A percentile compares a stretch with the other conserved stretches of the same genome.
Evolutionary conservation across 2,888 invertebrate genomes (phyloP).

Genomic region (Timema podura): DNA sequence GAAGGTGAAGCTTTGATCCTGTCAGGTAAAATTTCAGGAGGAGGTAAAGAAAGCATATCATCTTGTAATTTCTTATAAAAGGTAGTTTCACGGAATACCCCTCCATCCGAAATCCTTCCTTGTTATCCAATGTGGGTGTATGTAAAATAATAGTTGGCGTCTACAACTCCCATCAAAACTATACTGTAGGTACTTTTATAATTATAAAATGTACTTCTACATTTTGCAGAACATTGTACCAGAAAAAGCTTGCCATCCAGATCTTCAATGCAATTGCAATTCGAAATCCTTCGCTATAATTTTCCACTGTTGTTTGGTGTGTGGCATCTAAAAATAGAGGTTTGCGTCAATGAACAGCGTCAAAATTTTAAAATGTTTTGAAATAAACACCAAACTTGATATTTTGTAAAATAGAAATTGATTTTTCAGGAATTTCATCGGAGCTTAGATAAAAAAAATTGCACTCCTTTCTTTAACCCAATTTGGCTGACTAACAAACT

Average conservation of each 20-base stretch:
- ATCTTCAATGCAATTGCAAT: background rate
- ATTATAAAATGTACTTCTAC: conserved; percentile 4
- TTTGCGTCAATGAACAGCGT: too few species aligned
- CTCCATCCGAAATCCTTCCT: conserved; percentile 1
- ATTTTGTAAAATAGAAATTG: too few species aligned
- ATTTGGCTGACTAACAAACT: too few species aligned
- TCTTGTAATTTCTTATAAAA: background rate
- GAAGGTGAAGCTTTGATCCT: too few species aligned
- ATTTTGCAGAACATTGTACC: background rate
- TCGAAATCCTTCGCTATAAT: background rate
- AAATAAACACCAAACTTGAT: too few species aligned
- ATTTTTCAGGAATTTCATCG: too few species aligned
- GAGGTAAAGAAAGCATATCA: too few species aligned
- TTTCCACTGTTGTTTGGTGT: background rate
- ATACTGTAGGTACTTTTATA: background rate
- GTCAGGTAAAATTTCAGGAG: too few species aligned
- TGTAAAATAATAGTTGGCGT: background rate
- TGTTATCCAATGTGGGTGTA: background rate
- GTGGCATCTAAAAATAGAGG: background rate
- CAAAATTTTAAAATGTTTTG: too few species aligned
- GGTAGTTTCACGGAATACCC: background rate
- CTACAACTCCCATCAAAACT: conserved; percentile 5
- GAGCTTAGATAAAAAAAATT: too few species aligned
- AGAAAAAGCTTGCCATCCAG: background rate
- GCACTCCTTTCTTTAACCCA: too few species aligned